Evolutionary conservation across 2,888 invertebrate genomes (phyloP).

Genomic region (Drosophila kuntzei): DNA sequence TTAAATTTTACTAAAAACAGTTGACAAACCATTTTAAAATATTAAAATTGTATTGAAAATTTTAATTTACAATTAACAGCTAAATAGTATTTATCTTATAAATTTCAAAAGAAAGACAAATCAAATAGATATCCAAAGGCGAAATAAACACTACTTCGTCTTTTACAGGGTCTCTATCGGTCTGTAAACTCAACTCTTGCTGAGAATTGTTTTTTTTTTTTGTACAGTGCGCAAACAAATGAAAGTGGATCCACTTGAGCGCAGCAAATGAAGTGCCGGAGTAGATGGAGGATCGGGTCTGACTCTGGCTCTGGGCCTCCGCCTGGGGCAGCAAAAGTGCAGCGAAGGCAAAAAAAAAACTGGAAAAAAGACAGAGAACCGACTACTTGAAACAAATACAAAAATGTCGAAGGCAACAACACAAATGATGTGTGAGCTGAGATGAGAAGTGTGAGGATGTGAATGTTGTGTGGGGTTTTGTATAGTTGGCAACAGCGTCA

Average conservation of each 20-base stretch:
- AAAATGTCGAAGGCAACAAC: constrained; percentile 72
- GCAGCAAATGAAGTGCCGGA: constrained; percentile 80
- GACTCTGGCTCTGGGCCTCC: constrained; percentile 22
- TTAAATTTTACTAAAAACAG: too few species aligned
- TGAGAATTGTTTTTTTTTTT: constrained; percentile 40
- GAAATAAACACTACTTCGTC: background rate
- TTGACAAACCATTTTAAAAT: too few species aligned
- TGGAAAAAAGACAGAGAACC: constrained; percentile 11
- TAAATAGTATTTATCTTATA: too few species aligned
- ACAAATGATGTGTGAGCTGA: constrained; percentile 66
- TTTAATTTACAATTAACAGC: too few species aligned
- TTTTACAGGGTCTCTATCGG: background rate
- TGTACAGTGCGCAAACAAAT: constrained; percentile 77
- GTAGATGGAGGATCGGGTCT: constrained; percentile 50
- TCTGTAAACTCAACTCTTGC: background rate
- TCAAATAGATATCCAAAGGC: background rate
- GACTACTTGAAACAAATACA: constrained; percentile 75
- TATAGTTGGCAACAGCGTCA: constrained; percentile 62
- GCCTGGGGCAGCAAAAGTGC: constrained; percentile 77
- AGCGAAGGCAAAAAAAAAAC: constrained; percentile 77
- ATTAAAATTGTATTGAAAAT: too few species aligned
- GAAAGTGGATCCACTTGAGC: constrained; percentile 83
- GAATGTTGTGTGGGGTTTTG: constrained; percentile 13
- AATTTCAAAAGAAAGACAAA: too few species aligned
- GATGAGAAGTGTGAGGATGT: constrained; percentile 7